A percentile compares a stretch with the other conserved stretches of the same genome.
These are phyloP conservation scores for Corythaixoides concolor DNA, from an alignment of 2,113 vertebrate species.

Conservation along the genomic window DNA sequence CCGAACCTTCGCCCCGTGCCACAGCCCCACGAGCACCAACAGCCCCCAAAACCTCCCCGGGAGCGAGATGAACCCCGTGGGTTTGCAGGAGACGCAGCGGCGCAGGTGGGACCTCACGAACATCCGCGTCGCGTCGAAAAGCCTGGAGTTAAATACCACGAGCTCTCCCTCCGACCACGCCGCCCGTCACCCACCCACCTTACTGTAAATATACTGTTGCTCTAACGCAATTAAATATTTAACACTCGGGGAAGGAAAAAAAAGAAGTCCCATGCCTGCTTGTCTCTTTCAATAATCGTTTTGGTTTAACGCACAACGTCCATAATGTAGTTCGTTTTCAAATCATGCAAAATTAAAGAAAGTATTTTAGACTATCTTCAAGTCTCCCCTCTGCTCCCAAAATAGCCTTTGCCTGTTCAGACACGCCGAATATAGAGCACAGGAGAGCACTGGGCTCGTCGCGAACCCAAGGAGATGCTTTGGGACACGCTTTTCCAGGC, in stretches of 20 bases:
- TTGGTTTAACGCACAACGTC: background rate
- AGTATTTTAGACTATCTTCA: background rate
- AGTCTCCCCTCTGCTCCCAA: background rate
- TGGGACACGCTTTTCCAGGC: fast-evolving
- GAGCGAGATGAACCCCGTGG: background rate
- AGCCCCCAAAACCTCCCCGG: background rate
- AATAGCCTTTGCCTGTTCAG: background rate
- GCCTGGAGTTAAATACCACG: background rate
- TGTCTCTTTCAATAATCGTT: background rate
- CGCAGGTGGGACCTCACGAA: background rate
- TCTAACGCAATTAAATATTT: conserved; percentile 54
- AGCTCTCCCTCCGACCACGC: background rate
- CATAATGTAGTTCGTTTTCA: background rate
- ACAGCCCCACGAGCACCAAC: background rate
- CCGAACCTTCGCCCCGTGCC: fast-evolving
- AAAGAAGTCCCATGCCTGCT: background rate
- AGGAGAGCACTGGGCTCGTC: background rate
- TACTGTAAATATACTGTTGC: conserved; percentile 42
- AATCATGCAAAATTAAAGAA: conserved; percentile 34
- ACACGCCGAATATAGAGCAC: background rate
- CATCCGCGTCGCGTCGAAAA: background rate
- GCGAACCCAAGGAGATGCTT: background rate
- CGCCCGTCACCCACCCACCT: background rate
- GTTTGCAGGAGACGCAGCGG: background rate
- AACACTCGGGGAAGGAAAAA: background rate